Percentiles rank a stretch among this genome's conserved stretches.
Evolutionary conservation across 2,888 invertebrate genomes (phyloP).

Genomic region (Nomada fucata): DNA sequence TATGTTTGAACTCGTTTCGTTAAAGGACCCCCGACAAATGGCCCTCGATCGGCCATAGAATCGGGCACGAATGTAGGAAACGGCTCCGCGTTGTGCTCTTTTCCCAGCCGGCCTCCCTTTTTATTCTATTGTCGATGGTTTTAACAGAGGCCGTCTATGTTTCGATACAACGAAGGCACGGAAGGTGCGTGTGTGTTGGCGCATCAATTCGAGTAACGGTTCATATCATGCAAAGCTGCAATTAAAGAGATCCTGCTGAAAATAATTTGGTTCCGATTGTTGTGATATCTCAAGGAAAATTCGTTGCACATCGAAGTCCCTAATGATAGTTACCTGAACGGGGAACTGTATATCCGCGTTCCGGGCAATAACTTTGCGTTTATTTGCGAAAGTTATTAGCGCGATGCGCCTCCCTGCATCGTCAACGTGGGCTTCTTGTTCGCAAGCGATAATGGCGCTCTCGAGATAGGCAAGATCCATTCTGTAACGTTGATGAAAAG

Average conservation of each 20-base stretch:
- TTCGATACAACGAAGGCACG: neutral
- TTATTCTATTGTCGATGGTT: neutral
- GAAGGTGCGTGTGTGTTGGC: neutral
- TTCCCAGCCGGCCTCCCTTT: neutral
- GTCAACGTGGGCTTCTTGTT: conserved; percentile 8
- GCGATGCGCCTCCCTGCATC: neutral
- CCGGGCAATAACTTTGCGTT: conserved; percentile 11
- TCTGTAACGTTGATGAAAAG: neutral
- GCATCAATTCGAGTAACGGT: too few relatives aligned
- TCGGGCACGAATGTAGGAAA: neutral
- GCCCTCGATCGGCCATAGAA: neutral
- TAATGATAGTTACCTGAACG: neutral
- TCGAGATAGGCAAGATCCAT: neutral
- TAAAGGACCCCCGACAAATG: neutral
- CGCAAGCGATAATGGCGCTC: neutral
- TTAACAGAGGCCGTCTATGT: neutral
- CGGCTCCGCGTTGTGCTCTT: neutral
- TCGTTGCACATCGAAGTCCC: neutral
- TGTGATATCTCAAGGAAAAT: too few relatives aligned
- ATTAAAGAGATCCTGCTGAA: too few relatives aligned
- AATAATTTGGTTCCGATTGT: too few relatives aligned
- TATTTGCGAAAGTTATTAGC: conserved; percentile 20
- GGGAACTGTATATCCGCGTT: neutral
- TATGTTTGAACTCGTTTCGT: conserved; percentile 7
- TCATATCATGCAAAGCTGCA: too few relatives aligned